Evolutionary conservation across 2,888 invertebrate species (phyloP), one percentile per base, ranked within the genome.

Genomic region (Gonocerus acuteangulatus): DNA sequence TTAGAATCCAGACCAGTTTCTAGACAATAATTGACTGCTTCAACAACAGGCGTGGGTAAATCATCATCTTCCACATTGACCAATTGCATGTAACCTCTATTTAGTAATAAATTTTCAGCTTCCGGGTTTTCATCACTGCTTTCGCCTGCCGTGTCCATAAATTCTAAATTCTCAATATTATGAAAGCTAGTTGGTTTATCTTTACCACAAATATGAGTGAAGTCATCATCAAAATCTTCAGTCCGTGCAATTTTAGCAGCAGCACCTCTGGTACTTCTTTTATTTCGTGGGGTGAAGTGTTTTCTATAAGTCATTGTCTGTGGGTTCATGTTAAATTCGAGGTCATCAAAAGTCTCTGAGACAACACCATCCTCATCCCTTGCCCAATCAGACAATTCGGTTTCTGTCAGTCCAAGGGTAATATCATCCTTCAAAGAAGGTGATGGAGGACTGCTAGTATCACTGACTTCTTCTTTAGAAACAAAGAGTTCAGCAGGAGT

Each of bases 361-460:
- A 85, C 86, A 15, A 73, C 70, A 6, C 70, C 74, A 42, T 82
- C 84, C 67, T 85, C 87, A 70, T 91, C 90, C 2, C 86, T 82
- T 0, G 89, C 89, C 91, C 90, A 91, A 72, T 92, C 91, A 0
- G 89, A 90, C n/a, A 90, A 76, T 71, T 91, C 91, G 0, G 90
- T 90, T 73, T 91, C 91, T 0, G 90, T 89, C 11, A 89, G 76
- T 2, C 83, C 87, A 1, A 86, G 81, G 1, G 83, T 82, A 58
- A 84, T 72, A 67, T 85, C 85, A 0, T 75, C 75, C 48, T 72
- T 72, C n/a, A 70, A 68, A 11, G 73, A 72, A 18, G 75, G 70
- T 0, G 87, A 86, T 67, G 79, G 78, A 1, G 75, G 80, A 69
- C 75, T 81, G 72, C 80, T 72, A 69, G 81, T 69, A 68, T 79